These are phyloP conservation scores for Takifugu flavidus DNA, from an alignment of 2,113 vertebrate species.

Conservation along the genomic window DNA sequence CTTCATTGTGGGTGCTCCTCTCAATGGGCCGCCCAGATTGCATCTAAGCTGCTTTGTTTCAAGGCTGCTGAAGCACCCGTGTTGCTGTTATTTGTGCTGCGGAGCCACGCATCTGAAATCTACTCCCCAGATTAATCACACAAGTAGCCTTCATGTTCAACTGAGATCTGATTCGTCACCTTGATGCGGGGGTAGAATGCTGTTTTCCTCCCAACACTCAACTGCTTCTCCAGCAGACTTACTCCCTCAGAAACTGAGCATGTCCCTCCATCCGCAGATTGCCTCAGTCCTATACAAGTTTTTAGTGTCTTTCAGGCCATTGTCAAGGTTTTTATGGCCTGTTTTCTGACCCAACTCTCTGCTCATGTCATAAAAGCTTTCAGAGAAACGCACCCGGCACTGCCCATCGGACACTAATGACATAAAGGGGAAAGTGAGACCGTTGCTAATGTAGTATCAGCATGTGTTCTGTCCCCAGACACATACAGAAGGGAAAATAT, in stretches of 20 bases:
- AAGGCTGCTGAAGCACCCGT: slow-evolving; percentile 43
- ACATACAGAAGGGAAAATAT: no score
- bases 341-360: no score
- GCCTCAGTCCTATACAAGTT: not conserved
- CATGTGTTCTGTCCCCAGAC: no score
- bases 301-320: slow-evolving; percentile 1
- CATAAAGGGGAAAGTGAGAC: no score
- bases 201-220: not conserved
- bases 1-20: slow-evolving; percentile 60
- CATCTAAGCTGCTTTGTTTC: slow-evolving; percentile 70
- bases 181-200: not conserved
- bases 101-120: slow-evolving; percentile 42
- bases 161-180: slow-evolving; percentile 29
- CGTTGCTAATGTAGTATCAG: no score
- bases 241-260: no score
- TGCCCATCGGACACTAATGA: no score
- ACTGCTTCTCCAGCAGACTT: no score
- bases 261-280: not conserved
- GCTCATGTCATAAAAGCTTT: no score
- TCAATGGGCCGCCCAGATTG: slow-evolving; percentile 67
- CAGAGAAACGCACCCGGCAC: no score
- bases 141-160: slow-evolving; percentile 22
- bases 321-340: slow-evolving; percentile 1
- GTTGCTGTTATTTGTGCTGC: slow-evolving; percentile 43
- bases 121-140: slow-evolving; percentile 39